Conservation (phyloP, 2,113 vertebrate genomes). For the Grus americana region DNA sequence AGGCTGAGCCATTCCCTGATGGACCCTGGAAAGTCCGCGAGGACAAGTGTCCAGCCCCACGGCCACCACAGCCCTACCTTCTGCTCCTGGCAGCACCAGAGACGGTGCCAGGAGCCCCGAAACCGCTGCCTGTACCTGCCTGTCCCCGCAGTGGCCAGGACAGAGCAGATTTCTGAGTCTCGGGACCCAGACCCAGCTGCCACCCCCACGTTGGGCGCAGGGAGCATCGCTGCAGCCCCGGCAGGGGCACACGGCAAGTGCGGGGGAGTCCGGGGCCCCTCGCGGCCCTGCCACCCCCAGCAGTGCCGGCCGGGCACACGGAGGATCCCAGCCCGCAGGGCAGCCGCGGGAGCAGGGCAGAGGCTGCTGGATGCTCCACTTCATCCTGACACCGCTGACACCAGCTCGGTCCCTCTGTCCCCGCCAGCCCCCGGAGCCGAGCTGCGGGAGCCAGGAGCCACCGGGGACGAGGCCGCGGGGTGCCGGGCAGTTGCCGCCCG, state of each 20-base stretch:
- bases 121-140: accelerated
- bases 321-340: background rate
- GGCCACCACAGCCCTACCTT: background rate
- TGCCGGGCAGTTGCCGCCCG: accelerated
- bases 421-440: background rate
- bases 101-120: background rate
- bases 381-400: accelerated
- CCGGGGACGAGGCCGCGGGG: accelerated
- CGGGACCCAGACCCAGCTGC: background rate
- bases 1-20: background rate
- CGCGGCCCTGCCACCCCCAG: background rate
- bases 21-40: accelerated
- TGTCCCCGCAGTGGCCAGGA: background rate
- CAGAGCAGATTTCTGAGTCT: background rate
- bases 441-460: background rate
- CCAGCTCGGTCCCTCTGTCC: background rate
- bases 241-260: background rate
- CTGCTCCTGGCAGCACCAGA: background rate
- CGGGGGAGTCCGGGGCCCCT: background rate
- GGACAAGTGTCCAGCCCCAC: accelerated
- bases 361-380: background rate
- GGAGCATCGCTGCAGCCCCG: background rate
- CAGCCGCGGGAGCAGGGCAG: background rate
- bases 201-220: too few species aligned
- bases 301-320: background rate